These are phyloP conservation scores for Nectonema munidae DNA, from an alignment of 2,888 invertebrate genomes.

Conservation along the genomic window DNA sequence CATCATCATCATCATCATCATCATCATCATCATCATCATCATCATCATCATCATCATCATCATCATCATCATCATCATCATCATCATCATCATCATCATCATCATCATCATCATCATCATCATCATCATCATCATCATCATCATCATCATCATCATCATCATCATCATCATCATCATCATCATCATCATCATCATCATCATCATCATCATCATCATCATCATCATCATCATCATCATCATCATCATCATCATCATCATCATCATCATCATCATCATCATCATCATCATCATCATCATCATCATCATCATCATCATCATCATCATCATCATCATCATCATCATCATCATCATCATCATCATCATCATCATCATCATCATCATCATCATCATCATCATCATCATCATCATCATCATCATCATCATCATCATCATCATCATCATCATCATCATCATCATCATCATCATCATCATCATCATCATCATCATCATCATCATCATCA, in stretches of 20 bases:
- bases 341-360: slow-evolving; percentile 1
- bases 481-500: neutral
- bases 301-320: slow-evolving; percentile 1
- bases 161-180: slow-evolving; percentile 2
- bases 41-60: slow-evolving; percentile 1
- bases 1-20: slow-evolving; percentile 6
- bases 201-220: slow-evolving; percentile 7
- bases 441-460: slow-evolving; percentile 6
- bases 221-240: slow-evolving; percentile 1
- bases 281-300: slow-evolving; percentile 2
- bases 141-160: slow-evolving; percentile 1
- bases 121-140: slow-evolving; percentile 7
- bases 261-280: slow-evolving; percentile 2
- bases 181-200: slow-evolving; percentile 1
- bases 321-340: slow-evolving; percentile 2
- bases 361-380: slow-evolving; percentile 2
- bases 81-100: slow-evolving; percentile 7
- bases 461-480: slow-evolving; percentile 2
- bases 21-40: slow-evolving; percentile 1
- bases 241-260: slow-evolving; percentile 1
- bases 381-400: slow-evolving; percentile 6
- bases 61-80: slow-evolving; percentile 1
- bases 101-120: neutral
- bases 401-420: slow-evolving; percentile 1
- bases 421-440: slow-evolving; percentile 1